phyloP scores from a whole-genome alignment of 2,888 invertebrate genomes.

The Litoditis marina region DNA sequence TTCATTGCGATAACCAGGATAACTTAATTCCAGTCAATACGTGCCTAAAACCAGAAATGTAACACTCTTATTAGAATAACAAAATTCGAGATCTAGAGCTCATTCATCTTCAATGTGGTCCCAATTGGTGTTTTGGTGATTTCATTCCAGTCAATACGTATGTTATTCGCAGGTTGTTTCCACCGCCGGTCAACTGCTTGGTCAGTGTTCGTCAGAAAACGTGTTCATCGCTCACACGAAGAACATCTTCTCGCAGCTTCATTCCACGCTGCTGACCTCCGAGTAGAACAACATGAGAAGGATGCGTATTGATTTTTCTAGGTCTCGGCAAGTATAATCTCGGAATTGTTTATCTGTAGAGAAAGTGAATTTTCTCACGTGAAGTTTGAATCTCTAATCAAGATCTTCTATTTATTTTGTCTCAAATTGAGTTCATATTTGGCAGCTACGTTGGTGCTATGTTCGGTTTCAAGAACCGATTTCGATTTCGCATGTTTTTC shows the following conservation, averaged over 20 bases:
- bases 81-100: too few species aligned
- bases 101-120: too few species aligned
- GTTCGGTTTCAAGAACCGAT: neutral
- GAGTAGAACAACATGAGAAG: neutral
- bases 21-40: too few species aligned
- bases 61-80: too few species aligned
- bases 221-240: conserved; percentile 38
- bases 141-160: too few species aligned
- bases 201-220: conserved; percentile 25
- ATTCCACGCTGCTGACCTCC: conserved; percentile 5
- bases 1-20: too few species aligned
- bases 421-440: too few species aligned
- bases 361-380: neutral
- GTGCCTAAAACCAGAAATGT: too few species aligned
- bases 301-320: too few species aligned
- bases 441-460: too few species aligned
- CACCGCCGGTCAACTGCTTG: conserved; percentile 19
- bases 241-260: conserved; percentile 36
- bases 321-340: neutral
- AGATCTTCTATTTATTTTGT: neutral
- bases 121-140: too few species aligned
- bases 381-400: neutral
- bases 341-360: neutral
- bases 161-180: conserved; percentile 27
- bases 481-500: too few species aligned